Percentiles rank a stretch among this genome's conserved stretches.
Conservation (phyloP, 1,140 invertebrate species). For the Trichoplusia ni region DNA sequence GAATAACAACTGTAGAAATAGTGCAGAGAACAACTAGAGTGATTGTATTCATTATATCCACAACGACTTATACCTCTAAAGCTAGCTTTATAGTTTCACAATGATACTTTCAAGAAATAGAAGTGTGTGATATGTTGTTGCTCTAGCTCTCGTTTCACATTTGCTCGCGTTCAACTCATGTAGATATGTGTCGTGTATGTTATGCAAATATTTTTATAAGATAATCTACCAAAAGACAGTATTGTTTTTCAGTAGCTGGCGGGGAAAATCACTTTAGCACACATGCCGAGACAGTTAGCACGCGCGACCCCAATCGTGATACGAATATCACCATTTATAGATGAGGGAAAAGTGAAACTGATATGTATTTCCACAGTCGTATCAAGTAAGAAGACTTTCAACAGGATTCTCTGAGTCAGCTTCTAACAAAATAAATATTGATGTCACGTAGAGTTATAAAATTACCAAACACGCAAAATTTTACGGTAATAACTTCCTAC, state of each 20-base stretch:
- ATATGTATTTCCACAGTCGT: constrained; percentile 60
- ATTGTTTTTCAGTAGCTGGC: constrained; percentile 25
- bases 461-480: constrained; percentile 39
- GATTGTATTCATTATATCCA: constrained; percentile 33
- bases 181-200: no score
- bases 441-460: constrained; percentile 31
- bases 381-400: constrained; percentile 72
- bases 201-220: no score
- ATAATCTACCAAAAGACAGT: no score
- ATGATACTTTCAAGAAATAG: no score
- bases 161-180: no score
- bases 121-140: no score
- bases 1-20: constrained; percentile 22
- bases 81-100: background rate
- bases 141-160: no score
- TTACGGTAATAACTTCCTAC: constrained; percentile 48
- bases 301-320: constrained; percentile 74
- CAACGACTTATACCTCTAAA: constrained; percentile 21
- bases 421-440: constrained; percentile 21
- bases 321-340: constrained; percentile 69
- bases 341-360: constrained; percentile 79
- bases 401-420: constrained; percentile 67
- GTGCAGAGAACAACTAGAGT: constrained; percentile 1
- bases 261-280: constrained; percentile 42
- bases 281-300: constrained; percentile 60